These are phyloP conservation scores for Origma solitaria DNA, from an alignment of 2,113 vertebrate species.

Conservation along the genomic window DNA sequence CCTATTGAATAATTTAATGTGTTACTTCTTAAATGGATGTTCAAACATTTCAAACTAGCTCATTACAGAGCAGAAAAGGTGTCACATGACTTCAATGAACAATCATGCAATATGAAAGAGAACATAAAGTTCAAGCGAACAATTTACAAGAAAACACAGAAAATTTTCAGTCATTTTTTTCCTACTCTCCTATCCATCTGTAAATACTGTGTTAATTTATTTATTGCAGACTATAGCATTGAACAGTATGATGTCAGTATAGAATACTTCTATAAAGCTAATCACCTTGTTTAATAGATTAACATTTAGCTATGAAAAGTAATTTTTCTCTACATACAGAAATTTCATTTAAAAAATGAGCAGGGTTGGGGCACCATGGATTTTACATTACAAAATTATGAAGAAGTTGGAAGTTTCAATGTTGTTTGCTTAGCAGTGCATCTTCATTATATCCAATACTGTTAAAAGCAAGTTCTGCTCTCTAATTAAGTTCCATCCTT, in stretches of 20 bases:
- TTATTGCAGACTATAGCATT: not conserved
- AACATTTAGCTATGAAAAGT: not conserved
- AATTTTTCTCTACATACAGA: not conserved
- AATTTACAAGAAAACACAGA: not conserved
- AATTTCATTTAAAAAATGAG: not conserved
- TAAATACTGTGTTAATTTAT: not conserved
- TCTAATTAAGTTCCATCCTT: slow-evolving; percentile 26
- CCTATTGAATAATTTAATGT: not conserved
- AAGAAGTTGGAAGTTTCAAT: not conserved
- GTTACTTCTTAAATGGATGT: not conserved
- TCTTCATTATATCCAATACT: not conserved
- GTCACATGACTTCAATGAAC: not conserved
- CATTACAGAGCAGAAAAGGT: not conserved
- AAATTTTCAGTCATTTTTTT: not conserved
- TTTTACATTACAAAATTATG: slow-evolving; percentile 1
- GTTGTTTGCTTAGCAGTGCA: not conserved
- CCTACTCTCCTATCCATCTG: not conserved
- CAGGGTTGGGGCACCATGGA: not conserved
- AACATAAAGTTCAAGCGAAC: not conserved
- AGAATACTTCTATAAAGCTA: not conserved
- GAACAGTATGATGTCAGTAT: not conserved
- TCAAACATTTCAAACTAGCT: not conserved
- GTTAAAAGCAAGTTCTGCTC: not conserved
- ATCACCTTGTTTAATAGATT: not conserved
- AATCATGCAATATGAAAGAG: not conserved